Base-by-base conservation (phyloP, 2,888 invertebrate genomes). In the Invenusta paracnida region DNA sequence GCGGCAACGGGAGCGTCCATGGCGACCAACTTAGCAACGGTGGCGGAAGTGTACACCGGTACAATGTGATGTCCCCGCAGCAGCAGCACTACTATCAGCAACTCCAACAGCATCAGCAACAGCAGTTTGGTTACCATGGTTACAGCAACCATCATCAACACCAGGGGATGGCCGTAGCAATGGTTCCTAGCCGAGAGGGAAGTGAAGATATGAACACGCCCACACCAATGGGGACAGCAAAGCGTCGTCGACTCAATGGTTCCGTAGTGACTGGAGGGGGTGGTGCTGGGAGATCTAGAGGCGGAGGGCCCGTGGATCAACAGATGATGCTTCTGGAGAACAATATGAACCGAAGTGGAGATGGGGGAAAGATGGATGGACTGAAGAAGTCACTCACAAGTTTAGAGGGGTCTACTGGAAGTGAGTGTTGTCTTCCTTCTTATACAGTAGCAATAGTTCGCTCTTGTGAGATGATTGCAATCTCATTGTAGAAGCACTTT, bases 361-460 rank as follows among this genome's bases (percentile, higher is more conserved):
- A 73, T 2, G 73, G 73, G 73, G 73, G 73, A 23, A 73, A 73
- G 73, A 73, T 73, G 73, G 73, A 73, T 2, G 73, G 73, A 2
- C 25, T 73, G 23, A 73, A 23, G 27, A 73, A 73, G 73, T 73
- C 73, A 23, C 73, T 73, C 27, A 73, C 73, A 5, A 73, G 73
- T 25, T 23, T 73, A 23, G 73, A 73, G 27, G 73, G 73, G 2
- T 73, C 73, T n/a, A 73, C 73, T 5, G 5, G 73, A 13, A 23
- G 73, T 73, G 2, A 73, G 73, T 73, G 5, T 48, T 48, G 17
- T 48, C 17, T 48, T 11, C 17, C 17, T 48, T 48, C 5, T 48
- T 48, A 17, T n/a, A n/a, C n/a, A n/a, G n/a, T n/a, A n/a, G n/a
- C n/a, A n/a, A n/a, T n/a, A n/a, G n/a, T n/a, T n/a, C n/a, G n/a